Conservation (phyloP, 2,113 vertebrate genomes). For the Sitta europaea region DNA sequence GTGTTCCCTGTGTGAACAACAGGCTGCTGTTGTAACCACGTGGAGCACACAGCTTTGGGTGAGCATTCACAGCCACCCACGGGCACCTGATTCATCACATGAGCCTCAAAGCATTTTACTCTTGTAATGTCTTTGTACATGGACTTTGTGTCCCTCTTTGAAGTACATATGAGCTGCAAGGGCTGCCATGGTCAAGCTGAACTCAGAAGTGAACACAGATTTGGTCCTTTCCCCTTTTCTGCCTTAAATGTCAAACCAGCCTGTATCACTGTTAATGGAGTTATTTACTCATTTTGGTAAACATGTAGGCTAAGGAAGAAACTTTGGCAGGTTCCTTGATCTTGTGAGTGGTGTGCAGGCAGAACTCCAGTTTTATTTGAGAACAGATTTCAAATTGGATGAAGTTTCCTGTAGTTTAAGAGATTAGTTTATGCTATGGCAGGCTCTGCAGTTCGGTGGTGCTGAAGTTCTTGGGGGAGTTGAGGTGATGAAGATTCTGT, state of each 20-base stretch:
- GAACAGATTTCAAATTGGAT: neutral
- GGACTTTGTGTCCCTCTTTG: neutral
- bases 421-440: fast-evolving
- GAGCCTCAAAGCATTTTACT: neutral
- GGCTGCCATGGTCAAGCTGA: neutral
- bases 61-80: neutral
- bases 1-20: neutral
- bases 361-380: neutral
- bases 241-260: neutral
- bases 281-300: neutral
- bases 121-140: neutral
- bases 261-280: neutral
- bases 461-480: neutral
- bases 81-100: neutral
- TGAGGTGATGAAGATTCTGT: neutral
- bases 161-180: neutral
- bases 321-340: neutral
- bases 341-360: neutral
- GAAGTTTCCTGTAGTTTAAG: neutral
- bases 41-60: neutral
- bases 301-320: neutral
- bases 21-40: neutral
- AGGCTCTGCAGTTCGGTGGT: neutral
- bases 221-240: neutral
- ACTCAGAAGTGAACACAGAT: neutral